Base-by-base conservation (phyloP, 1,140 invertebrate species). In the Parapsyche elsis region DNA sequence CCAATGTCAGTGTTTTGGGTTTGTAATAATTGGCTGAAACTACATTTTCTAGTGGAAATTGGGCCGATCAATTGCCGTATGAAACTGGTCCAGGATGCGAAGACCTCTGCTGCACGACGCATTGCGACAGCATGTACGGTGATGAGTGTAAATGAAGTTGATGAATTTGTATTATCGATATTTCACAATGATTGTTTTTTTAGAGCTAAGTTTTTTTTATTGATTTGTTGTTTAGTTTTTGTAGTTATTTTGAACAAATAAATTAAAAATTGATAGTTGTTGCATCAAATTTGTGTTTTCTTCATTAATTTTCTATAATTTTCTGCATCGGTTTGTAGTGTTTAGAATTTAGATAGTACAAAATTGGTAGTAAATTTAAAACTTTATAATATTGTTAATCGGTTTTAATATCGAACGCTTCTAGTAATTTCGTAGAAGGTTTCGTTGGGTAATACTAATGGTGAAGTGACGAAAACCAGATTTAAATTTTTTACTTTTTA, bases 31-130 rank as follows among this genome's bases (percentile, higher is more conserved):
- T n/a, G n/a, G 12, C 30, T 38, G 7, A 38, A 38, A 4, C 7
- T 38, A 38, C 1, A 38, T 38, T 38, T 38, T 38, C 2, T 5
- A 70, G 64, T 1, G 64, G 64, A 46, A 74, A 74, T 49, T 74
- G 9, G 5, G 10, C 45, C 0, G 45, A 23, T 46, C 38, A 74
- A 53, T 74, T 12, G 9, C 71, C 71, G 46, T 76, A 76, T 21
- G 53, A 59, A 53, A 14, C 12, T 14, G 73, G 73, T 4, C 9
- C 16, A 26, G 73, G 73, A 24, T 76, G 73, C 53, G 73, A 76
- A 26, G 23, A 53, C 0, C 16, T 76, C 5, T 76, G 73, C 23
- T 76, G 73, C 26, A 19, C 5, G 7, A 12, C 7, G 2, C 45
- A 76, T 1, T 76, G 73, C 21, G 23, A 4, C 53, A 53, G 26